Percentiles rank a stretch among this genome's conserved stretches.
phyloP scores from a whole-genome alignment of 2,113 vertebrate genomes.

The Petromus typicus region DNA sequence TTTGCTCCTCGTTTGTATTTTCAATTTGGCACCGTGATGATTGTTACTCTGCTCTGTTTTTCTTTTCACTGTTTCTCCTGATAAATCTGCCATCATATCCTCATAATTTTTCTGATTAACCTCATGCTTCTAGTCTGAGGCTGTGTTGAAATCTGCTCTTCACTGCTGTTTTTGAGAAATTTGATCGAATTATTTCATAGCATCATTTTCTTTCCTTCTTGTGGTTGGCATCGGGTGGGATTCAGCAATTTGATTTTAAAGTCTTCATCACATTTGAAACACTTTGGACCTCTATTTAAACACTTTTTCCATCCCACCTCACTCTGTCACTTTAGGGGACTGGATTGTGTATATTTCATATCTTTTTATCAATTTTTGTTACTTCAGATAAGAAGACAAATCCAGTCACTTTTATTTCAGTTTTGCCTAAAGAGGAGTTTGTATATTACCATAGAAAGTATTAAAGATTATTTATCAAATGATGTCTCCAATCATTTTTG shows the following conservation, averaged over 20 bases:
- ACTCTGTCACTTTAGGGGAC: not conserved
- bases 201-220: not conserved
- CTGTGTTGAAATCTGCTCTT: not conserved
- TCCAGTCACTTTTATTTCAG: not conserved
- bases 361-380: not conserved
- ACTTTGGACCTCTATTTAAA: not conserved
- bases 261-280: conserved; percentile 3
- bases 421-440: not conserved
- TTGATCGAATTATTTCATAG: not conserved
- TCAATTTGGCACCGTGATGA: not conserved
- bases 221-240: not conserved
- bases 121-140: not conserved
- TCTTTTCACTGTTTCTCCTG: not conserved
- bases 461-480: not conserved
- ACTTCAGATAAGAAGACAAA: not conserved
- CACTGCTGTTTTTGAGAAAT: not conserved
- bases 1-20: no score
- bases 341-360: not conserved
- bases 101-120: not conserved
- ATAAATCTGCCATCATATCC: not conserved
- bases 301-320: not conserved
- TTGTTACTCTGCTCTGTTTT: not conserved
- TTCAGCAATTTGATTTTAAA: not conserved
- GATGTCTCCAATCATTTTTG: not conserved
- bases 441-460: not conserved